Evolutionary conservation across 2,113 vertebrate genomes (phyloP), one percentile per base, ranked within the genome.

Genomic region (Embiotoca jacksoni): DNA sequence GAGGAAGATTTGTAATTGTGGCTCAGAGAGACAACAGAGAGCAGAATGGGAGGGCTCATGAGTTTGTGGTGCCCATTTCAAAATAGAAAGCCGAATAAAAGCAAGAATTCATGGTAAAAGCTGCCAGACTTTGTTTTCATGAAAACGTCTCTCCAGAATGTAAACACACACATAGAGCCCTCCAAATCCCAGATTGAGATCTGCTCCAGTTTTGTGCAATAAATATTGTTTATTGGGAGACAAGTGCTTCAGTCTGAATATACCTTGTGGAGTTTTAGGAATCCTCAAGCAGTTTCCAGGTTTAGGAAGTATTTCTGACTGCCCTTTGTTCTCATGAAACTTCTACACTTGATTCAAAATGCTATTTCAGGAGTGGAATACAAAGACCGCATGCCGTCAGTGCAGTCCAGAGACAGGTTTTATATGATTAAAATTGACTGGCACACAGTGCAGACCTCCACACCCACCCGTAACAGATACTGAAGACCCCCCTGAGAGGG

Each of bases 381-480:
- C 76, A 82, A 88, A 85, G 79, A 39, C 41, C 31, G 47, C 68
- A 56, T 81, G 62, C 83, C 82, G 85, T 84, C 61, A 89, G 57
- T 75, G 71, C 86, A 23, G 64, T 58, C 30, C 57, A 5, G 31
- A 72, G 87, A 85, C 80, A 23, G 88, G 74, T 75, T 90, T 93
- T 87, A 91, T 90, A 87, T 90, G 88, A 94, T 93, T 93, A 87
- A 88, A 91, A 92, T 78, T 93, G 91, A 91, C 91, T 85, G 82
- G 82, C 84, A 84, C 79, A 83, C 50, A 61, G 84, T 37, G 15
- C 62, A 78, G 73, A 80, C 62, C 77, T 88, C 77, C 80, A 90
- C 83, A 88, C 80, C 75, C 78, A 77, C 78, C 79, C 68, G 81
- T 80, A 82, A 91, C 82, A 77, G 68, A 91, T 88, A 89, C 61